Evolutionary conservation across 1,140 invertebrate genomes (phyloP).

Genomic region (Drosophila novamexicana): DNA sequence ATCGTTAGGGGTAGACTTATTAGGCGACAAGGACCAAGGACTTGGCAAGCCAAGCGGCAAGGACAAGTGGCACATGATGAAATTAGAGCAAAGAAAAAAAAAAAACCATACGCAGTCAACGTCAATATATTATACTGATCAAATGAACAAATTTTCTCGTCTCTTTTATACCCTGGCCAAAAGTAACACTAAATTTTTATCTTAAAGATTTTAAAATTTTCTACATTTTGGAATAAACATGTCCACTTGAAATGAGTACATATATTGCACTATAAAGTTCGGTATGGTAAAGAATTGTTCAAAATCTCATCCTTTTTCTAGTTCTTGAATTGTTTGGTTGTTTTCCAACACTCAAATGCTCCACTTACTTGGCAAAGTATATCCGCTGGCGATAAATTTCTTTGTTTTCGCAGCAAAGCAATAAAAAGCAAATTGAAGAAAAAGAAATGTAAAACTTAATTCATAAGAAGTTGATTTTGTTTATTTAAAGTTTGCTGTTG

Average conservation of each 20-base stretch:
- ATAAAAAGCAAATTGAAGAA: not conserved
- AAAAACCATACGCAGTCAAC: not conserved
- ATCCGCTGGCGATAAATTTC: constrained; percentile 32
- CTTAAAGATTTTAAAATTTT: no score
- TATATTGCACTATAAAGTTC: no score
- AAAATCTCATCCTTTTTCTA: not conserved
- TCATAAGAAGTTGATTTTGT: constrained; percentile 22
- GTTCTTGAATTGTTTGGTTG: constrained; percentile 4
- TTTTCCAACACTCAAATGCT: constrained; percentile 26
- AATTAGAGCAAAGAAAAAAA: constrained; percentile 25
- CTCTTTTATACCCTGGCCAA: not conserved
- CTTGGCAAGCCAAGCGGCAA: constrained; percentile 18
- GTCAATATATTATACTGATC: constrained; percentile 2
- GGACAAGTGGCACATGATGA: constrained; percentile 35
- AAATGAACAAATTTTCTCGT: constrained; percentile 1
- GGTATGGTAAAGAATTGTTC: no score
- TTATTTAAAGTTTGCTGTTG: constrained; percentile 25
- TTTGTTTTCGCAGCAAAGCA: constrained; percentile 26
- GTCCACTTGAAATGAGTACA: no score
- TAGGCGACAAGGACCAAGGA: constrained; percentile 18
- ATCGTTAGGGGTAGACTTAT: constrained; percentile 7
- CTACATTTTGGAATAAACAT: no score
- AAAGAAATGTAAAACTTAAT: constrained; percentile 21
- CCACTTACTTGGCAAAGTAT: constrained; percentile 36
- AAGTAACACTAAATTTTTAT: no score